These are phyloP conservation scores for Rhadina sibilatrix DNA, from an alignment of 2,113 vertebrate genomes.

Conservation along the genomic window DNA sequence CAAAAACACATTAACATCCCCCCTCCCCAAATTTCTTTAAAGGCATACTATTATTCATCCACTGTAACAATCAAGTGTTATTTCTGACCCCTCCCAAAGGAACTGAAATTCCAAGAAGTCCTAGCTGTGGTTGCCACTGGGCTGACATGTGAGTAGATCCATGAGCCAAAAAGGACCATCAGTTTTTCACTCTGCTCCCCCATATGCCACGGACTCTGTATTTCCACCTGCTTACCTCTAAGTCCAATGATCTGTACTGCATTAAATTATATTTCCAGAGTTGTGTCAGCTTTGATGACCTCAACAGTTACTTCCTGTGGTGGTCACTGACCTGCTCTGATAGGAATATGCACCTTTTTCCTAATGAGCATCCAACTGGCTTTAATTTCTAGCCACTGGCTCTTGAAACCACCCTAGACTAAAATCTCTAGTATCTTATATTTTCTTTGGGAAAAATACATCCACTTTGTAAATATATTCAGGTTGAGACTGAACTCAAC, in stretches of 20 bases:
- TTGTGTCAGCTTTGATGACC: not conserved
- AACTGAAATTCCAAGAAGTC: not conserved
- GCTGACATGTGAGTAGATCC: not conserved
- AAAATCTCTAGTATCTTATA: not conserved
- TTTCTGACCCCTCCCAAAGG: not conserved
- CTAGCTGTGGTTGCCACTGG: not conserved
- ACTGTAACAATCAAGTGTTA: not conserved
- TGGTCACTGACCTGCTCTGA: not conserved
- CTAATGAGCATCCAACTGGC: not conserved
- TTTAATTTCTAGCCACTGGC: not conserved
- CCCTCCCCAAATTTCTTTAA: not conserved
- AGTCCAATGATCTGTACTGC: not conserved
- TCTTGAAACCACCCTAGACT: not conserved
- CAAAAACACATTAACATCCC: not conserved
- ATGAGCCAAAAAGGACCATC: not conserved
- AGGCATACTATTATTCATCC: not conserved
- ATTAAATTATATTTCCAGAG: not conserved
- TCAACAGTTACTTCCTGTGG: not conserved
- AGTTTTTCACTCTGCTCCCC: not conserved
- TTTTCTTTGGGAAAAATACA: not conserved
- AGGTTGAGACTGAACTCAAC: not conserved
- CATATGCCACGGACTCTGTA: rapidly evolving
- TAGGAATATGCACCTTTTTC: not conserved
- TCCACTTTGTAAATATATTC: not conserved
- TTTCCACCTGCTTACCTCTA: not conserved